Conservation (phyloP, 2,113 vertebrate species). For the Trichomycterus rosablanca region DNA sequence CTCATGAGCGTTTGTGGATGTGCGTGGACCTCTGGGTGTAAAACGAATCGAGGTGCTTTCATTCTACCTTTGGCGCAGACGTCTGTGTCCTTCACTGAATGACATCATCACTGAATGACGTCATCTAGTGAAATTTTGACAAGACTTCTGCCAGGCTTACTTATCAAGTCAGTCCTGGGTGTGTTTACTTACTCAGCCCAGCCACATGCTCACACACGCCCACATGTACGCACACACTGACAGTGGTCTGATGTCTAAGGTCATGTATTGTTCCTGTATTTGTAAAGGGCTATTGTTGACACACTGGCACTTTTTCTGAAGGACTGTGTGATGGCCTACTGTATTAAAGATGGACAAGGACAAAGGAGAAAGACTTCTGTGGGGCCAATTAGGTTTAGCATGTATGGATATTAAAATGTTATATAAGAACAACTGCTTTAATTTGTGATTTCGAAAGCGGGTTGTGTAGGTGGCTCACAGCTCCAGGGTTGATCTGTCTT, state of each 20-base stretch:
- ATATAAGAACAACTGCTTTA: no score
- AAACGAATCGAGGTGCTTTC: no score
- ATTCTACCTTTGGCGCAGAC: no score
- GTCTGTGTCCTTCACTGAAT: no score
- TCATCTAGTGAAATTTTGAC: background rate
- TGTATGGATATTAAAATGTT: no score
- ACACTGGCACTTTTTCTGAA: conserved; percentile 36
- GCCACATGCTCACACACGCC: conserved; percentile 1
- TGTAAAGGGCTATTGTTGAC: conserved; percentile 65
- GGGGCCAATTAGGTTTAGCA: conserved; percentile 37
- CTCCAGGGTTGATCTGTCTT: no score
- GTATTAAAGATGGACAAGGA: conserved; percentile 54
- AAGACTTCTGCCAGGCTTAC: background rate
- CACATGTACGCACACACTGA: background rate
- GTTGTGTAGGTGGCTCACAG: no score
- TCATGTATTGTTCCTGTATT: conserved; percentile 63
- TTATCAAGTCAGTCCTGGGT: background rate
- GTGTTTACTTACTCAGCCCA: conserved; percentile 12
- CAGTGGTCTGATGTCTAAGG: conserved; percentile 59
- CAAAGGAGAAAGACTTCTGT: conserved; percentile 51
- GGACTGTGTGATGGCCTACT: conserved; percentile 45
- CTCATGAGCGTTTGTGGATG: no score
- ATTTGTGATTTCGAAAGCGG: no score
- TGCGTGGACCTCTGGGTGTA: no score
- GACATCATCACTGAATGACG: background rate